Conservation (phyloP, 2,888 invertebrate genomes). For the Rutpela maculata region DNA sequence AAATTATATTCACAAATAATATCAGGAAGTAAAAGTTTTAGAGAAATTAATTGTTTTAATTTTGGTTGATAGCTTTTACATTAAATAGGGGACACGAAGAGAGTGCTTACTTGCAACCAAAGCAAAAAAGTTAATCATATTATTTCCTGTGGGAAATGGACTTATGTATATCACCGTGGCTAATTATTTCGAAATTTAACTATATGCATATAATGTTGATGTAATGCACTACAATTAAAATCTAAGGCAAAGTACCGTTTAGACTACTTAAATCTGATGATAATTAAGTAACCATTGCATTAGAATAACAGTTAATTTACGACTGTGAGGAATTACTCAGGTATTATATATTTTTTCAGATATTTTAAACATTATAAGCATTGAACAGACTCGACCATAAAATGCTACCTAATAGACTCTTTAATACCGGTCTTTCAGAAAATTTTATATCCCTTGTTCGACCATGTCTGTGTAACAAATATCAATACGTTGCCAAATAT, state of each 20-base stretch:
- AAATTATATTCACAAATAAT: no score
- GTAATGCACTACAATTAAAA: background rate
- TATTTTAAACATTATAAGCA: background rate
- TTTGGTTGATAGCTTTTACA: no score
- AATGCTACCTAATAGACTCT: no score
- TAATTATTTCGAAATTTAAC: conserved; percentile 4
- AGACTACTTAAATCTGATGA: background rate
- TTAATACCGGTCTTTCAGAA: no score
- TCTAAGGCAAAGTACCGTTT: background rate
- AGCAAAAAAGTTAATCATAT: background rate
- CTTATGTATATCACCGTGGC: background rate
- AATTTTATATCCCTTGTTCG: no score
- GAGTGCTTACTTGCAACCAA: background rate
- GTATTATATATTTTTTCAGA: background rate
- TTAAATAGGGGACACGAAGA: background rate
- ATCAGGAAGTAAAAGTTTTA: no score
- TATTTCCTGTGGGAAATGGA: background rate
- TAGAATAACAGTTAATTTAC: background rate
- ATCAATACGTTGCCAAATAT: no score
- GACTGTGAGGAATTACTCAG: background rate
- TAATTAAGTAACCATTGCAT: background rate
- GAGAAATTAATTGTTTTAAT: no score
- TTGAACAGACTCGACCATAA: no score
- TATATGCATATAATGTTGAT: background rate
- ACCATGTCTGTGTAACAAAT: no score